Percentiles rank a stretch among this genome's conserved stretches.
Conservation (phyloP, 2,888 invertebrate species). For the Bombyx huttoni region DNA sequence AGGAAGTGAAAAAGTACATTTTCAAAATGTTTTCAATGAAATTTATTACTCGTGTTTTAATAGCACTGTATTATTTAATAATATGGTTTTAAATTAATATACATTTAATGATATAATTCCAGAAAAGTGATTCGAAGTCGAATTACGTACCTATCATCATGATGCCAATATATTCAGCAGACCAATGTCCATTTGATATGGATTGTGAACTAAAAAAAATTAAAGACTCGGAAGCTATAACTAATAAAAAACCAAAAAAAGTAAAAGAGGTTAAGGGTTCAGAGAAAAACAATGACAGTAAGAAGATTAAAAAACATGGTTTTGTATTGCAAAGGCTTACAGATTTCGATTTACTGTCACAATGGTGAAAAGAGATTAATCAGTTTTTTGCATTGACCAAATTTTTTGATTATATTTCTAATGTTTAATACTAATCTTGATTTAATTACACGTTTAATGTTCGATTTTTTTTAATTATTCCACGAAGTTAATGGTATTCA, state of each 20-base stretch:
- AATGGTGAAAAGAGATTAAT: conserved; percentile 5
- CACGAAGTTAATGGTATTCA: no score
- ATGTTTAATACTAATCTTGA: no score
- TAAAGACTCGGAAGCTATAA: conserved; percentile 25
- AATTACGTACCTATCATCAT: conserved; percentile 53
- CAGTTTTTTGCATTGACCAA: not conserved
- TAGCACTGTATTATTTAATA: no score
- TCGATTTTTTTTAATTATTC: no score
- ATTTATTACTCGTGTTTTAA: no score
- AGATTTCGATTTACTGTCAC: conserved; percentile 9
- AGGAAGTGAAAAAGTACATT: no score
- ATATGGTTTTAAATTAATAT: no score
- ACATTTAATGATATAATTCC: not conserved
- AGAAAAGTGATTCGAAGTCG: conserved; percentile 25
- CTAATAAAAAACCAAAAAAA: conserved; percentile 19
- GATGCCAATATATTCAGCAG: conserved; percentile 54
- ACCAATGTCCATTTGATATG: conserved; percentile 54
- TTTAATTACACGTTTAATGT: no score
- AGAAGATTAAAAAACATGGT: conserved; percentile 36
- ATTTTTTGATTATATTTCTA: not conserved
- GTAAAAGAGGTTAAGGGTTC: conserved; percentile 12
- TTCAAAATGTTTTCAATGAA: no score
- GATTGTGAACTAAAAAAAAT: conserved; percentile 43
- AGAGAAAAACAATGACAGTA: conserved; percentile 32
- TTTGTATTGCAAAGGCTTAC: conserved; percentile 12